phyloP scores from a whole-genome alignment of 2,113 vertebrate genomes.

The Ahaetulla prasina region DNA sequence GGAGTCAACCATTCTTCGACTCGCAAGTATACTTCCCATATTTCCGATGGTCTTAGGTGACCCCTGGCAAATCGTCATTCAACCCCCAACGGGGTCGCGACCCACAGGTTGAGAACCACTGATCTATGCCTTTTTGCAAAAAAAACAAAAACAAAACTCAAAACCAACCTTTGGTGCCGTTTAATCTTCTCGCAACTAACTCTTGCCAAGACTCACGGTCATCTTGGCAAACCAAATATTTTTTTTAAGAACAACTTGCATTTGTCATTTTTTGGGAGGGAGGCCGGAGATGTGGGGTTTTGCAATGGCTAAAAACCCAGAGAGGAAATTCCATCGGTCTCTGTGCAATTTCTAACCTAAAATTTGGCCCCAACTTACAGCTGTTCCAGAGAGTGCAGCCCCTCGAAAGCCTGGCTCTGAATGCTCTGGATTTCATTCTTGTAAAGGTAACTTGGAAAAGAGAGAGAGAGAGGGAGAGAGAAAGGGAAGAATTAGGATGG shows the following conservation, averaged over 20 bases:
- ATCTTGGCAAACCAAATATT: background rate
- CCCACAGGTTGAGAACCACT: too few species aligned
- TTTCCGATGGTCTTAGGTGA: too few species aligned
- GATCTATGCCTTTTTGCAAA: background rate
- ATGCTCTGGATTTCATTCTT: slow-evolving; percentile 93
- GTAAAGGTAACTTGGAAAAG: slow-evolving; percentile 87
- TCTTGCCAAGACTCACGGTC: background rate
- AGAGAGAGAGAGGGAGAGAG: slow-evolving; percentile 61
- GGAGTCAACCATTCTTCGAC: too few species aligned
- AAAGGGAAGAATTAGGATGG: background rate
- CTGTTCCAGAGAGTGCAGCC: slow-evolving; percentile 88
- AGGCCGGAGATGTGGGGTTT: background rate
- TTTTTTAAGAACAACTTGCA: too few species aligned
- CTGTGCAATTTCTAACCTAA: background rate
- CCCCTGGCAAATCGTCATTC: too few species aligned
- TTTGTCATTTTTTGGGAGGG: background rate
- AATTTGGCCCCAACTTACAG: slow-evolving; percentile 80
- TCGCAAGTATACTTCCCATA: too few species aligned
- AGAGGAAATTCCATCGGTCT: background rate
- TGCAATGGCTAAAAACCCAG: background rate
- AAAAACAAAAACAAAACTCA: too few species aligned
- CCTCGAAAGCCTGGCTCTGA: slow-evolving; percentile 85
- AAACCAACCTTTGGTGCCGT: background rate
- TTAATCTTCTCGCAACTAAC: background rate
- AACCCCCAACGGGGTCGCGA: too few species aligned